Evolutionary conservation across 2,113 vertebrate genomes (phyloP), one percentile per base, ranked within the genome.

Genomic region (Camelus dromedarius): DNA sequence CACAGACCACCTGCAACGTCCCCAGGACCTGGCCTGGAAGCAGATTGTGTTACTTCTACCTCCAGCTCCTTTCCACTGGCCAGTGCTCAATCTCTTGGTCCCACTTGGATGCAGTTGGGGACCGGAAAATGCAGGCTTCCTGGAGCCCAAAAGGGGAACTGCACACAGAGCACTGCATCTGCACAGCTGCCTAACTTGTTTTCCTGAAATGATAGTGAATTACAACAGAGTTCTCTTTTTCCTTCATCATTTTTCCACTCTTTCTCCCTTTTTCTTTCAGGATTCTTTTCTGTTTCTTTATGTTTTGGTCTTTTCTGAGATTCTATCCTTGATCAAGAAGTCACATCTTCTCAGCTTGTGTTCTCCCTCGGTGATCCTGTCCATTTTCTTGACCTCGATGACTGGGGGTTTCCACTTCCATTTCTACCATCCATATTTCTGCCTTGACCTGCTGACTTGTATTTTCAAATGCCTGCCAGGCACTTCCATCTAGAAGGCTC

Each of bases 91-190:
- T 42, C 13, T 52, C 32, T 6, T 11, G 3, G n/a, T 52, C 14
- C 67, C 2, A 60, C 24, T 3, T 2, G 10, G 32, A 16, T 3
- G 32, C 32, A 32, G 19, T 3, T 2, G 7, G 3, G 5, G 11
- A 26, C 28, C 62, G 38, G 30, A 54, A 85, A 93, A 73, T 48
- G 16, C 6, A 58, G n/a, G 46, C 18, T 67, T 67, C 56, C 35
- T 18, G 56, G 24, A n/a, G 15, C 20, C 54, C 35, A 62, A 22
- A 32, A 35, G 14, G 42, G 56, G 48, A 12, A 30, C 46, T 52
- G 48, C 80, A 32, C 6, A 38, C 26, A 76, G 7, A 76, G 14
- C 32, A 9, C 7, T 69, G n/a, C 48, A 42, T 73, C 54, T 67
- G 30, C 26, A 54, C 30, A 87, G 54, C 8, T 90, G 26, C 38